A percentile compares a stretch with the other conserved stretches of the same genome.
These are phyloP conservation scores for Pristionchus japonicus DNA, from an alignment of 2,888 invertebrate genomes.

Conservation along the genomic window DNA sequence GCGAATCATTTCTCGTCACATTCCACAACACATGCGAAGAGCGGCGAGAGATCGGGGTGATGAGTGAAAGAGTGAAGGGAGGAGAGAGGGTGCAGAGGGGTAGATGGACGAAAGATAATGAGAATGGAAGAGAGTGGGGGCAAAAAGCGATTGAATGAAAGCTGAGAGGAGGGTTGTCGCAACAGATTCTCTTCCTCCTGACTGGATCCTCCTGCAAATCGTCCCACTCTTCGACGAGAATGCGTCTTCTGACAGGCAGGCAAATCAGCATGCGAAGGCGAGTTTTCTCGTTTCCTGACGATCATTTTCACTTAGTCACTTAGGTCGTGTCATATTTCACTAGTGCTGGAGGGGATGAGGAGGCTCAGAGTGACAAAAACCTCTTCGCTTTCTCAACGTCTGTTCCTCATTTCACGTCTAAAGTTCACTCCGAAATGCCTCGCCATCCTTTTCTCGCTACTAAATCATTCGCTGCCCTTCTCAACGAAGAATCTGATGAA, in stretches of 20 bases:
- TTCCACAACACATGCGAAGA: conserved; percentile 30
- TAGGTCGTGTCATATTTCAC: conserved; percentile 27
- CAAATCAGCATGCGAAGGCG: neutral
- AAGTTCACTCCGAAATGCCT: conserved; percentile 10
- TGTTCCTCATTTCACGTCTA: conserved; percentile 30
- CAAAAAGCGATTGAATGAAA: conserved; percentile 35
- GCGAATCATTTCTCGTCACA: conserved; percentile 15
- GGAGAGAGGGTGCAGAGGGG: neutral
- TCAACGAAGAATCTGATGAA: neutral
- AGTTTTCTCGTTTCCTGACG: neutral
- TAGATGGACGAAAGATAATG: neutral
- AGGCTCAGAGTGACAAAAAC: neutral
- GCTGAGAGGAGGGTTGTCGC: neutral
- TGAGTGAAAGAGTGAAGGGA: neutral
- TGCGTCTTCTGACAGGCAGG: neutral
- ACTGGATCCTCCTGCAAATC: neutral
- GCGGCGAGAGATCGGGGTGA: neutral
- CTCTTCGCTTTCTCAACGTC: neutral
- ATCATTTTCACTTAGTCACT: neutral
- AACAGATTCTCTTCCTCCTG: neutral
- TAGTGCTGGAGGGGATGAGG: neutral
- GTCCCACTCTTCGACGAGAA: neutral
- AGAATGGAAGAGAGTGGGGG: neutral
- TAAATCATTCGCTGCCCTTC: conserved; percentile 34
- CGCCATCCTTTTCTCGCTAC: neutral